Percentiles rank a stretch among this genome's conserved stretches.
Conservation (phyloP, 2,888 invertebrate species). For the Leptopilina syphax region DNA sequence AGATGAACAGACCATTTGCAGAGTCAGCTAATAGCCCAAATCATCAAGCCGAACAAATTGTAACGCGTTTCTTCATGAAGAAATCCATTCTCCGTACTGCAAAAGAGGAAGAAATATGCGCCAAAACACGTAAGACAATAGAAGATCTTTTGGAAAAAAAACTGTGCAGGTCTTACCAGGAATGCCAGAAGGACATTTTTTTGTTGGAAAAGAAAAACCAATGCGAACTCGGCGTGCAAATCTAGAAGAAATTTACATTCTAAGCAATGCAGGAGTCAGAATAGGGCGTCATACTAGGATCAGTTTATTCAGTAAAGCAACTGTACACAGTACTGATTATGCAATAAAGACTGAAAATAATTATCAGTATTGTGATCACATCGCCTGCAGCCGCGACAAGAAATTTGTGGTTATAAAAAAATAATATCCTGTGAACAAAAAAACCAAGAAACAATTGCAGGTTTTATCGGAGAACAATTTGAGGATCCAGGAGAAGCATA, state of each 20-base stretch:
- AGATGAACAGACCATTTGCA: slow-evolving; percentile 49
- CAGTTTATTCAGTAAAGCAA: background rate
- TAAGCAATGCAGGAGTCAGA: background rate
- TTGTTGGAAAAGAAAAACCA: background rate
- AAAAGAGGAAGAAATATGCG: background rate
- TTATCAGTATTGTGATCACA: background rate
- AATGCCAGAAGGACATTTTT: background rate
- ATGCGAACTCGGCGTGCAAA: background rate
- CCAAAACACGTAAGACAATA: background rate
- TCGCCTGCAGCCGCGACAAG: background rate
- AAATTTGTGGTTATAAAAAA: background rate
- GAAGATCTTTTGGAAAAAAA: background rate
- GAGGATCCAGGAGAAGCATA: background rate
- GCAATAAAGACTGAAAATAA: background rate
- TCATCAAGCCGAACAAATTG: slow-evolving; percentile 44
- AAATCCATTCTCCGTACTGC: slow-evolving; percentile 25
- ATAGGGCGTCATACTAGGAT: background rate
- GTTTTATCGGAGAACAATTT: slow-evolving; percentile 4
- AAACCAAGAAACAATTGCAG: background rate
- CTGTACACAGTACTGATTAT: background rate
- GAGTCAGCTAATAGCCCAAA: slow-evolving; percentile 46
- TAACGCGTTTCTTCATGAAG: slow-evolving; percentile 36
- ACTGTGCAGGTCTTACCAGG: background rate
- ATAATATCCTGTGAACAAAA: background rate
- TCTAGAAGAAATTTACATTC: background rate